Conservation (phyloP, 2,113 vertebrate genomes). For the Stomatorhinus ivindoensis region DNA sequence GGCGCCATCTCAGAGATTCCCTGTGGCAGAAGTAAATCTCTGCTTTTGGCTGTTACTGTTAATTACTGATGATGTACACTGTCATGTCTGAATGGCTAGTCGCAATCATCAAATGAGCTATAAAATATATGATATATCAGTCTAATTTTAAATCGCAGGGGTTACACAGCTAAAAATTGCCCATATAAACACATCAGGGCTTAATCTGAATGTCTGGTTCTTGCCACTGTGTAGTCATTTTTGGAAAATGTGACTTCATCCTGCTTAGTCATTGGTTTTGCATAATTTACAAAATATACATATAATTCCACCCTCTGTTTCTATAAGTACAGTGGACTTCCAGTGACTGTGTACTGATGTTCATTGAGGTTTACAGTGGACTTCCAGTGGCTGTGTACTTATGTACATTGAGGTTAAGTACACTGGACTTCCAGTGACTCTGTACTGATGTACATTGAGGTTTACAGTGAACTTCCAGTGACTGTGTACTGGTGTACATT, state of each 20-base stretch:
- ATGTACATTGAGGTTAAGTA: no score
- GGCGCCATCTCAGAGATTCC: not conserved
- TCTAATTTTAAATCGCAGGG: not conserved
- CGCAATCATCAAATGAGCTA: not conserved
- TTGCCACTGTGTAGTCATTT: not conserved
- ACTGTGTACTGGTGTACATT: not conserved
- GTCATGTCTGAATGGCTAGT: not conserved
- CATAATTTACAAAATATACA: not conserved
- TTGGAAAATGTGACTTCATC: not conserved
- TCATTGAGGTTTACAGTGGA: not conserved
- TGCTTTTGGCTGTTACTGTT: slow-evolving; percentile 11
- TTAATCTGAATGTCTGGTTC: not conserved
- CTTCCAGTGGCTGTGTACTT: not conserved
- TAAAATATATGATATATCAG: not conserved
- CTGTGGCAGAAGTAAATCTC: not conserved
- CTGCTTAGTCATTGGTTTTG: not conserved
- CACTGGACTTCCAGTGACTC: not conserved
- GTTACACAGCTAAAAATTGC: not conserved
- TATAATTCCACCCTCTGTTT: not conserved
- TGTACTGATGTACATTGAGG: no score
- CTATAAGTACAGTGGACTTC: not conserved
- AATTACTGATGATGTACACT: not conserved
- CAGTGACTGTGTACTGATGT: not conserved
- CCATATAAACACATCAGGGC: not conserved
- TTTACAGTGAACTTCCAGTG: not conserved